phyloP scores from a whole-genome alignment of 2,888 invertebrate genomes.

The Lucinisca nassula region DNA sequence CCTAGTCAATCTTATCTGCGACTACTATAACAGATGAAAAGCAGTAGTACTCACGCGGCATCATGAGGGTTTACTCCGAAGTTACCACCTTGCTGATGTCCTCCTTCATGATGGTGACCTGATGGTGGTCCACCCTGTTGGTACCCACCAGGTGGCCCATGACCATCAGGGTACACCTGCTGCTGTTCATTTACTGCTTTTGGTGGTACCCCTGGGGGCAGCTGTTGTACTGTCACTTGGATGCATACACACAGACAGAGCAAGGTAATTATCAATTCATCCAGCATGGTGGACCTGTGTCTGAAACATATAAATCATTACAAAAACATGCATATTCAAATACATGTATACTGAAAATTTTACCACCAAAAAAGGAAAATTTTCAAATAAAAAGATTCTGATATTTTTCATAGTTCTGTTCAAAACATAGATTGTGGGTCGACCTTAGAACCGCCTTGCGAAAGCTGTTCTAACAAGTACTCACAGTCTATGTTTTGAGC shows the following conservation, averaged over 20 bases:
- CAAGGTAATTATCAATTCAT: neutral
- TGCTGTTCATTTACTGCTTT: conserved; percentile 40
- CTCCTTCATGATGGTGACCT: conserved; percentile 63
- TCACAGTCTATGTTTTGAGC: no score
- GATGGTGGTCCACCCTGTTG: conserved; percentile 51
- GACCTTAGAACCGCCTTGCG: no score
- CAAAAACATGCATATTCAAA: no score
- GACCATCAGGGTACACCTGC: conserved; percentile 39
- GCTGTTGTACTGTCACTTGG: conserved; percentile 4
- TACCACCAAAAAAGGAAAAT: no score
- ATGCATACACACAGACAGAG: conserved; percentile 37
- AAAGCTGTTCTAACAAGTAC: no score
- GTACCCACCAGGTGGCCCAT: conserved; percentile 17
- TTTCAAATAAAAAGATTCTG: no score
- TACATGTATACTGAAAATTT: no score
- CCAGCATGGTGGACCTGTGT: neutral
- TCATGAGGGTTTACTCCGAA: conserved; percentile 78
- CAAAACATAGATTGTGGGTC: no score
- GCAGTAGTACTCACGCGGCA: conserved; percentile 80
- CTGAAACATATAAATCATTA: neutral
- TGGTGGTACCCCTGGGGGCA: conserved; percentile 57
- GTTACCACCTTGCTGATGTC: conserved; percentile 62
- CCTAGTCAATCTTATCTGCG: no score
- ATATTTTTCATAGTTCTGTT: no score
- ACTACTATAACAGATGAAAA: no score